Evolutionary conservation across 2,888 invertebrate species (phyloP).

Genomic region (Drymonia ruficornis): DNA sequence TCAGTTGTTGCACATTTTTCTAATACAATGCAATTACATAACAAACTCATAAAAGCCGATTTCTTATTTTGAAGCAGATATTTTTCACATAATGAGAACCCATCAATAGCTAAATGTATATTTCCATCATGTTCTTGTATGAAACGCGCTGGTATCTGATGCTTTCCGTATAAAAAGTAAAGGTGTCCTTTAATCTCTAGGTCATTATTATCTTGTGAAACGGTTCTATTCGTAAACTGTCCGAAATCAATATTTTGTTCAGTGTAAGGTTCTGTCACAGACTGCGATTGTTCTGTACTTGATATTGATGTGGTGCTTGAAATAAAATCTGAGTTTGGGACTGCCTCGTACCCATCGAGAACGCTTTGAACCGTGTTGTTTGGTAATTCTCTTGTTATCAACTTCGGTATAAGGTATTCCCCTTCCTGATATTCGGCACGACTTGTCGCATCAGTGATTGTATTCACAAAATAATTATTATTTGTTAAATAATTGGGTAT

Average conservation of each 20-base stretch:
- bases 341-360: slow-evolving; percentile 42
- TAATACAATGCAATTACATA: slow-evolving; percentile 43
- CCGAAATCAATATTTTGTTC: neutral
- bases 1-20: slow-evolving; percentile 19
- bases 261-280: neutral
- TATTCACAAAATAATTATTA: neutral
- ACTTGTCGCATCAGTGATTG: slow-evolving; percentile 3
- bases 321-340: slow-evolving; percentile 44
- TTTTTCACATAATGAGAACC: slow-evolving; percentile 40
- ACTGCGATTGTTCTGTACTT: neutral
- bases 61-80: slow-evolving; percentile 13
- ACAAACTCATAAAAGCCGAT: slow-evolving; percentile 28
- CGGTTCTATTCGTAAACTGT: neutral
- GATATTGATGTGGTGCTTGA: neutral
- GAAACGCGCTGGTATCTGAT: slow-evolving; percentile 47
- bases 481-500: neutral
- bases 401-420: slow-evolving; percentile 42
- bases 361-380: slow-evolving; percentile 43
- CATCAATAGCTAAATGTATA: slow-evolving; percentile 46
- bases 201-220: neutral
- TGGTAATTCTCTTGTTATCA: slow-evolving; percentile 45
- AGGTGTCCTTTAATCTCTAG: slow-evolving; percentile 36
- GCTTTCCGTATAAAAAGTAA: slow-evolving; percentile 36
- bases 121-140: slow-evolving; percentile 44
- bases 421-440: slow-evolving; percentile 29